Evolutionary conservation across 2,888 invertebrate genomes (phyloP).

Genomic region (Diachrysia chrysitis): DNA sequence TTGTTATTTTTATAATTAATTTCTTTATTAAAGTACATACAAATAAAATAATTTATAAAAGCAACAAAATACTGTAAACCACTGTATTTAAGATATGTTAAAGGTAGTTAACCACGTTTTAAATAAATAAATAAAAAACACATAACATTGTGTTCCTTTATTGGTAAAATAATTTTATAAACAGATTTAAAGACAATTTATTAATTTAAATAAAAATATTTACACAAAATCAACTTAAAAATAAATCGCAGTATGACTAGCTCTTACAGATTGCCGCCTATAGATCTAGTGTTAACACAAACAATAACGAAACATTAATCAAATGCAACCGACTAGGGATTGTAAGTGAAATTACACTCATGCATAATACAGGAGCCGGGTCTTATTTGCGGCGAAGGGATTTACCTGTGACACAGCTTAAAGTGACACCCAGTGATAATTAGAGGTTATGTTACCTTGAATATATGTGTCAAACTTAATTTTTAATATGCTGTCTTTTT

Average conservation of each 20-base stretch:
- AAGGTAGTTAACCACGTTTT: too few relatives aligned
- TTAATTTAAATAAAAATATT: not conserved
- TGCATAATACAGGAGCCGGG: conserved; percentile 68
- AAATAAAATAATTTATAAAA: too few relatives aligned
- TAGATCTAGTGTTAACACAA: conserved; percentile 51
- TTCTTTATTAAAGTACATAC: too few relatives aligned
- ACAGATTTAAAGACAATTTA: not conserved
- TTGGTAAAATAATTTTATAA: too few relatives aligned
- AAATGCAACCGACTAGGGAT: conserved; percentile 64
- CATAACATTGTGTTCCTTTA: too few relatives aligned
- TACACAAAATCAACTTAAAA: not conserved
- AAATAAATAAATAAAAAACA: too few relatives aligned
- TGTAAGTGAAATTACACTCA: conserved; percentile 72
- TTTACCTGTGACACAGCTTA: conserved; percentile 34
- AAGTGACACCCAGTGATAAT: conserved; percentile 33
- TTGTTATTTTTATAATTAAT: too few relatives aligned
- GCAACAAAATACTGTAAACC: too few relatives aligned
- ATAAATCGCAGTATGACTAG: not conserved
- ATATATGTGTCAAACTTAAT: not conserved
- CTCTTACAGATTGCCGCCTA: conserved; percentile 18
- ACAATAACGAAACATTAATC: conserved; percentile 74
- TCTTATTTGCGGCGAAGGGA: conserved; percentile 44
- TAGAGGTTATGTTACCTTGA: conserved; percentile 8
- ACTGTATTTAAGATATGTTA: too few relatives aligned
- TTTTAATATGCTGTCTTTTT: not conserved